Conservation (phyloP, 2,113 vertebrate species). For the Saccopteryx bilineata region DNA sequence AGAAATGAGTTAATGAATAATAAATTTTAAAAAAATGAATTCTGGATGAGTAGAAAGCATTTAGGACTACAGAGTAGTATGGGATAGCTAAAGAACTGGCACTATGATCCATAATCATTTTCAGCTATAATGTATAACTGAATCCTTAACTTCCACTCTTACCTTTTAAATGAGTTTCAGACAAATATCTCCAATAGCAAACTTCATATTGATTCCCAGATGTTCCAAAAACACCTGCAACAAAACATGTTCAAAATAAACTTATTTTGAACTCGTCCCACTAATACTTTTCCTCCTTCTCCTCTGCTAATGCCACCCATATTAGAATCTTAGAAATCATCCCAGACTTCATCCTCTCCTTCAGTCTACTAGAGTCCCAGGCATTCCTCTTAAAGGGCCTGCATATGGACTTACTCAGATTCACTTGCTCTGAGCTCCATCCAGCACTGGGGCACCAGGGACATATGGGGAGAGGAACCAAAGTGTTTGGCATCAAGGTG, state of each 20-base stretch:
- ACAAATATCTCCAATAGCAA: not conserved
- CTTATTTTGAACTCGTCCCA: not conserved
- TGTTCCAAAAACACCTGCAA: not conserved
- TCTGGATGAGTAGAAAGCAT: not conserved
- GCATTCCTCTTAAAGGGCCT: not conserved
- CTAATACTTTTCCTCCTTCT: not conserved
- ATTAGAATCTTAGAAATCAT: conserved; percentile 9
- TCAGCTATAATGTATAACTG: not conserved
- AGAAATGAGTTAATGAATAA: conserved; percentile 2
- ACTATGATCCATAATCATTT: not conserved
- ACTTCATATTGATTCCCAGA: not conserved
- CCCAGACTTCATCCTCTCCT: not conserved
- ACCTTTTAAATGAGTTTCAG: conserved; percentile 27
- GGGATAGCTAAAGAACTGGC: not conserved
- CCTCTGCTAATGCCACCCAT: not conserved
- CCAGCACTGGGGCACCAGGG: not conserved
- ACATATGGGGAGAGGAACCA: not conserved
- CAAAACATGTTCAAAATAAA: not conserved
- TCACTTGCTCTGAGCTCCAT: not conserved
- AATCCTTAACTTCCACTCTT: not conserved
- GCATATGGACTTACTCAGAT: not conserved
- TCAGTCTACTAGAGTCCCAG: not conserved
- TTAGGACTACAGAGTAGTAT: not conserved
- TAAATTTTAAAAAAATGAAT: conserved; percentile 45
- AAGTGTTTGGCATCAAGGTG: not conserved